These are phyloP conservation scores for Lagodon rhomboides DNA, from an alignment of 2,797 vertebrate genomes.

Conservation along the genomic window DNA sequence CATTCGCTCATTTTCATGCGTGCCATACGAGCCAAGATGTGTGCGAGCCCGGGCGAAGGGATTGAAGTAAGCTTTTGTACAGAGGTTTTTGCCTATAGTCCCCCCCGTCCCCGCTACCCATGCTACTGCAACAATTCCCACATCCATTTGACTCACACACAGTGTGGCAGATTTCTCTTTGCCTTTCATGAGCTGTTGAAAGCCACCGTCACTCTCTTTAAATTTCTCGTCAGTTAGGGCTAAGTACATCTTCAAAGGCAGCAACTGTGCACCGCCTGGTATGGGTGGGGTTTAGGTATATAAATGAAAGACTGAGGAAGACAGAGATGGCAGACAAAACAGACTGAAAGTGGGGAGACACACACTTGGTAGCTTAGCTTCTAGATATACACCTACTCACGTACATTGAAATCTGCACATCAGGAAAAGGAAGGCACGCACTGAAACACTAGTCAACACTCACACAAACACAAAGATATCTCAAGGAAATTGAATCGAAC, in stretches of 20 bases:
- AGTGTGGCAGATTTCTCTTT: conserved; percentile 73
- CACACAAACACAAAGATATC: not conserved
- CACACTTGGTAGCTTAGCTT: conserved; percentile 27
- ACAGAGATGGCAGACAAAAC: conserved; percentile 20
- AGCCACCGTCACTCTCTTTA: conserved; percentile 71
- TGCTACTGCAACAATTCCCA: conserved; percentile 62
- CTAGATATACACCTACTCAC: conserved; percentile 9
- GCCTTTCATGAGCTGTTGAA: conserved; percentile 80
- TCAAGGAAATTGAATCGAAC: no score
- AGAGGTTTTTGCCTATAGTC: conserved; percentile 65
- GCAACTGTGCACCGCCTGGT: conserved; percentile 49
- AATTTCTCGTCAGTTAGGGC: conserved; percentile 79
- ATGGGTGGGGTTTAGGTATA: conserved; percentile 55
- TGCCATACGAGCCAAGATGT: conserved; percentile 58
- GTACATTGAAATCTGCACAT: conserved; percentile 15
- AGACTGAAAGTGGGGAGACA: conserved; percentile 13
- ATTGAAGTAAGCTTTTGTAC: conserved; percentile 71
- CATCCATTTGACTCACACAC: conserved; percentile 68
- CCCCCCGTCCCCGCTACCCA: conserved; percentile 47
- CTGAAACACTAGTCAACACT: not conserved
- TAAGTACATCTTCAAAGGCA: conserved; percentile 82
- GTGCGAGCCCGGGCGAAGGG: conserved; percentile 48
- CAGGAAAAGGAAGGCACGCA: not conserved
- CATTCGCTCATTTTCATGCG: conserved; percentile 62
- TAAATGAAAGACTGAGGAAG: conserved; percentile 44